Percentiles rank a stretch among this genome's conserved stretches.
These are phyloP conservation scores for Phycodurus eques DNA, from an alignment of 2,113 vertebrate genomes.

Conservation along the genomic window DNA sequence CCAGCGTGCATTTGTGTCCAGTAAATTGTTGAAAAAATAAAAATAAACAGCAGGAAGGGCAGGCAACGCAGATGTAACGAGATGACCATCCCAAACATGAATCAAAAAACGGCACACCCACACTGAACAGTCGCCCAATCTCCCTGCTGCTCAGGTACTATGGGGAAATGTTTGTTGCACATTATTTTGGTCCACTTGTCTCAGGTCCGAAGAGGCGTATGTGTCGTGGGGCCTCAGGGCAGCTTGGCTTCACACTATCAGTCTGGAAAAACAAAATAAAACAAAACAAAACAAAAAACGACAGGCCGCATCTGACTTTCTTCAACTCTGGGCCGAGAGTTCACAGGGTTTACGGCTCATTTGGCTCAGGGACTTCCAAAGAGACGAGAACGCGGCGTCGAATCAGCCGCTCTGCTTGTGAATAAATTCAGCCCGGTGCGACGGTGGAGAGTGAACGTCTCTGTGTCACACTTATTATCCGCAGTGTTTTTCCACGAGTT, in stretches of 20 bases:
- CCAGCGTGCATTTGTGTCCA: too few species aligned
- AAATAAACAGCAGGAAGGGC: too few species aligned
- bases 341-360: slow-evolving; percentile 1
- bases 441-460: neutral
- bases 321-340: neutral
- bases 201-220: neutral
- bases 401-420: neutral
- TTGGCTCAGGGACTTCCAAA: neutral
- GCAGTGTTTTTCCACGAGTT: slow-evolving; percentile 71
- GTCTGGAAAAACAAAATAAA: slow-evolving; percentile 7
- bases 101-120: too few species aligned
- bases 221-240: slow-evolving; percentile 12
- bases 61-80: too few species aligned
- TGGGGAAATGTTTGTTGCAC: too few species aligned
- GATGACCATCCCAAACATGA: too few species aligned
- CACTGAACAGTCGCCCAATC: too few species aligned
- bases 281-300: neutral
- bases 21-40: too few species aligned
- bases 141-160: too few species aligned
- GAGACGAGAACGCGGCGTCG: slow-evolving; percentile 9
- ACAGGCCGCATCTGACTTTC: slow-evolving; percentile 8
- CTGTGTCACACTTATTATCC: slow-evolving; percentile 72
- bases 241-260: slow-evolving; percentile 19
- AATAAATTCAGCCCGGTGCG: slow-evolving; percentile 1
- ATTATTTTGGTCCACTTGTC: neutral